Evolutionary conservation across 2,113 vertebrate species (phyloP), one percentile per base, ranked within the genome.

Genomic region (Platanista minor): DNA sequence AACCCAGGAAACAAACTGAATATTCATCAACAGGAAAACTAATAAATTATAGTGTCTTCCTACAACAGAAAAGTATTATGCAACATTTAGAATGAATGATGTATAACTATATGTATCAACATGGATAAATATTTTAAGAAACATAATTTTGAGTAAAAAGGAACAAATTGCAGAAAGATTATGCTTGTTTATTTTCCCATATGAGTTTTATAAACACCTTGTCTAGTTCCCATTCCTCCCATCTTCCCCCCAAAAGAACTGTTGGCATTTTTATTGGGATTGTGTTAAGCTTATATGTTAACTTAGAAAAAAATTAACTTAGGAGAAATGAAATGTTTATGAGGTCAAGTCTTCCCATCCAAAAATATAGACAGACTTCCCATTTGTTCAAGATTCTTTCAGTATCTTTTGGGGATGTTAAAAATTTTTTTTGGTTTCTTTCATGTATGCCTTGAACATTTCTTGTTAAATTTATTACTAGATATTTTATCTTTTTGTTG

Each of bases 221-320:
- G 25, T 62, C 83, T 69, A 75, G 29, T 23, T 90, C 25, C 31
- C 57, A 15, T n/a, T 31, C 78, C 27, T 13, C 25, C 75, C 54
- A 36, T 27, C 33, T 31, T 7, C 5, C n/a, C 41, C 14, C 1
- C 3, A 21, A 20, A 92, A 74, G 11, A 89, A 4, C 33, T 83
- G 87, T 39, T 85, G 39, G 6, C 43, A 87, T 88, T 91, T 84
- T 91, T 66, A 85, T 83, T 84, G 93, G 71, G 27, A 72, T 94
- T 29, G 36, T 90, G 21, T 86, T 49, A 91, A 85, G 49, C 46
- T 97, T 87, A 96, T 86, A 74, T 75, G 87, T 41, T 90, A 77
- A 64, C n/a, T 87, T 91, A 93, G 66, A 54, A 87, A 94, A 92
- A 96, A 95, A 72, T 69, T 82, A 61, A 75, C 54, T 88, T 93